Evolutionary conservation across 2,888 invertebrate species (phyloP), one percentile per base, ranked within the genome.

Genomic region (Amblyjoppa proteus): DNA sequence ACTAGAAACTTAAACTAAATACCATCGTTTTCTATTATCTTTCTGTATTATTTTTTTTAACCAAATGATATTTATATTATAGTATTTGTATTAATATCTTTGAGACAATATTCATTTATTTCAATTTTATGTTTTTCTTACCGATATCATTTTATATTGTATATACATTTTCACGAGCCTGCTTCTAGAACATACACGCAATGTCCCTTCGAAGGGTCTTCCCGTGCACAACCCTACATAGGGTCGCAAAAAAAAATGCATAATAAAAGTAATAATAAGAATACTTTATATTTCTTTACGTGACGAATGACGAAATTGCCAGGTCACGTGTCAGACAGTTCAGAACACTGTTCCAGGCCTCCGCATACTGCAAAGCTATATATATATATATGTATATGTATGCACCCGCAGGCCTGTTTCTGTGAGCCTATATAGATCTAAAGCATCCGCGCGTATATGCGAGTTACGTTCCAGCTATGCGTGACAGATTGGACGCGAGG

Each of bases 401-500:
- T 56, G 2, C n/a, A 25, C 56, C 4, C 56, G 28, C 11, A 66
- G 9, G 13, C 25, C 3, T 4, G 58, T 31, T n/a, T 34, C 34
- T 34, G 64, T 64, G 31, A 64, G 31, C 31, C 64, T 34, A 64
- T 16, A 31, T 7, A 64, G 34, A 78, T 64, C 3, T 31, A 56
- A 34, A 34, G 66, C 2, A 51, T 34, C 20, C 58, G 16, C n/a
- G 69, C 53, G 51, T 58, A 45, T 69, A 64, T 69, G 70, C 34
- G 81, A 68, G 68, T 81, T 75, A 84, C 85, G 88, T 87, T 87
- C 88, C 81, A 74, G 85, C 90, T 87, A 87, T 88, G 88, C 89
- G 91, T 91, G 91, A 90, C 89, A 87, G 88, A 90, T 91, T 87
- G 90, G 89, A 79, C 89, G 89, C 90, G 82, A 85, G 91, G 89